Percentiles rank a stretch among this genome's conserved stretches.
phyloP scores from a whole-genome alignment of 2,113 vertebrate species.

The Phalacrocorax aristotelis region DNA sequence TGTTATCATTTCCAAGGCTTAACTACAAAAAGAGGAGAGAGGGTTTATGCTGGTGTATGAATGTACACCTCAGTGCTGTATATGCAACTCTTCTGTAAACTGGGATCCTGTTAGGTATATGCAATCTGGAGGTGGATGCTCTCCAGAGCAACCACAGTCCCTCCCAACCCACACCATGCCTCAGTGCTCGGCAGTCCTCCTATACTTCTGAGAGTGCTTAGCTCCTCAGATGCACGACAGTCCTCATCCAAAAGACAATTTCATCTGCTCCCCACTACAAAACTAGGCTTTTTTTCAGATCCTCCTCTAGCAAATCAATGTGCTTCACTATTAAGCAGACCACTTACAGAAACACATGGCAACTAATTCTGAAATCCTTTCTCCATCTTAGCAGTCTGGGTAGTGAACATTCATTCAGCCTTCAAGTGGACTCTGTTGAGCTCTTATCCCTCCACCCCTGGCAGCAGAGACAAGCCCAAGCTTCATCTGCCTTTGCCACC shows the following conservation, averaged over 20 bases:
- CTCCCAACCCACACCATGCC: not conserved
- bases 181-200: not conserved
- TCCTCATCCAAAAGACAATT: not conserved
- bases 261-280: not conserved
- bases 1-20: not conserved
- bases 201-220: not conserved
- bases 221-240: not conserved
- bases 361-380: not conserved
- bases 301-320: not conserved
- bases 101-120: not conserved
- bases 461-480: not conserved
- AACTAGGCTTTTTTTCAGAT: not conserved
- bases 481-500: not conserved
- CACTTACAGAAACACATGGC: accelerated
- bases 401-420: not conserved
- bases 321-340: not conserved
- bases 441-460: not conserved
- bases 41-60: not conserved
- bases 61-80: accelerated
- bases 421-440: not conserved
- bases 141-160: not conserved
- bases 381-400: not conserved
- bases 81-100: not conserved
- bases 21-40: not conserved
- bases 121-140: not conserved